Conservation (phyloP, 2,113 vertebrate genomes). For the Crotalus tigris region DNA sequence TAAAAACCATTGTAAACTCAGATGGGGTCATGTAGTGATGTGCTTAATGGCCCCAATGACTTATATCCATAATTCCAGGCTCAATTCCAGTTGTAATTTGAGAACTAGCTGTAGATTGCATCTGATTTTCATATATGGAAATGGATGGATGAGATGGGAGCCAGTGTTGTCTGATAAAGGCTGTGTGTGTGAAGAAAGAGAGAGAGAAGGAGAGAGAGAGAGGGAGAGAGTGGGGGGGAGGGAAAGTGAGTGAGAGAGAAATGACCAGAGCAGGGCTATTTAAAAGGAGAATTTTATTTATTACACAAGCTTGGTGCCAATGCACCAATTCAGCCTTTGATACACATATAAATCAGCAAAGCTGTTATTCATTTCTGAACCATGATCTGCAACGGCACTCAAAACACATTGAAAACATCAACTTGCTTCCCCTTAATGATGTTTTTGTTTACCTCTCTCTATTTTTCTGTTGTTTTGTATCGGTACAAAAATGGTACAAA, state of each 20-base stretch:
- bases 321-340: slow-evolving; percentile 67
- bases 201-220: background rate
- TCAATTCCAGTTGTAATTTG: background rate
- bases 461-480: slow-evolving; percentile 62
- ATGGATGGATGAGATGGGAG: background rate
- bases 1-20: background rate
- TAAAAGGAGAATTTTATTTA: slow-evolving; percentile 73
- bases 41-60: background rate
- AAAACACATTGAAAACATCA: slow-evolving; percentile 86
- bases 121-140: background rate
- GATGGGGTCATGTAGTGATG: background rate
- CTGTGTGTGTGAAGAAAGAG: background rate
- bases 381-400: slow-evolving; percentile 83
- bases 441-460: slow-evolving; percentile 51
- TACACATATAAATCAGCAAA: slow-evolving; percentile 80
- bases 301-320: slow-evolving; percentile 60
- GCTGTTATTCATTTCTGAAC: slow-evolving; percentile 81
- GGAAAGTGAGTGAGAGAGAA: background rate
- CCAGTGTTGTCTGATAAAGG: background rate
- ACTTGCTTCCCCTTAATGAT: slow-evolving; percentile 59
- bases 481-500: slow-evolving; percentile 97
- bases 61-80: background rate
- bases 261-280: slow-evolving; percentile 35
- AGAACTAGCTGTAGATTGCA: background rate
- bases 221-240: background rate